Base-by-base conservation (phyloP, 2,888 invertebrate genomes). In the Nycteola revayana region DNA sequence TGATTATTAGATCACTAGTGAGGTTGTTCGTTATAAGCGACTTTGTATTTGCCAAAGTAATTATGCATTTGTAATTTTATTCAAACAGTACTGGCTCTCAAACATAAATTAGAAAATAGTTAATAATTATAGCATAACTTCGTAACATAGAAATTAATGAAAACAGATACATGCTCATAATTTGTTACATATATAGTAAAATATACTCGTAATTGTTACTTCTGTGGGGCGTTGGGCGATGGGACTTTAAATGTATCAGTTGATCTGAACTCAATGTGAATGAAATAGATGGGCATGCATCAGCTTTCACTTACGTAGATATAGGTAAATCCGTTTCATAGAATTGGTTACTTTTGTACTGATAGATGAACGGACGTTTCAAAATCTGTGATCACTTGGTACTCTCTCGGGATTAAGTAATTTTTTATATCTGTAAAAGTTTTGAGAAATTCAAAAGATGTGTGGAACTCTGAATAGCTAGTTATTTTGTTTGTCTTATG, bases 321-420 rank as follows among this genome's bases (percentile, higher is more conserved):
- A 64, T 81, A 85, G 70, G 80, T 62, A 58, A 73, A 75, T 76
- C 83, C 83, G 84, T 83, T 75, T 76, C 74, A 63, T 60, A 60
- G 62, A 60, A 57, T 82, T 83, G 66, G 77, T 81, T 65, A 80
- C 76, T 75, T 77, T 75, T 75, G 77, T 76, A 81, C 77, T 81
- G 62, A 68, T 82, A 66, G 40, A 73, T 67, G 75, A 77, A 66
- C 85, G 85, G 85, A 77, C 56, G 63, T 75, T 75, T 85, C 81
- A 75, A 69, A 85, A 87, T 87, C 87, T 87, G 87, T 88, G 87
- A 88, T 87, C 81, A 86, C 82, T 76, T 86, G 82, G 87, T 88
- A 88, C 88, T 88, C 88, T 87, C 85, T 87, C 71, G 75, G 73
- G 79, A 72, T 83, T 81, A 85, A 83, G 82, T 79, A 75, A 66